Evolutionary conservation across 2,797 vertebrate species (phyloP).

Genomic region (Myioborus melanocephalus): DNA sequence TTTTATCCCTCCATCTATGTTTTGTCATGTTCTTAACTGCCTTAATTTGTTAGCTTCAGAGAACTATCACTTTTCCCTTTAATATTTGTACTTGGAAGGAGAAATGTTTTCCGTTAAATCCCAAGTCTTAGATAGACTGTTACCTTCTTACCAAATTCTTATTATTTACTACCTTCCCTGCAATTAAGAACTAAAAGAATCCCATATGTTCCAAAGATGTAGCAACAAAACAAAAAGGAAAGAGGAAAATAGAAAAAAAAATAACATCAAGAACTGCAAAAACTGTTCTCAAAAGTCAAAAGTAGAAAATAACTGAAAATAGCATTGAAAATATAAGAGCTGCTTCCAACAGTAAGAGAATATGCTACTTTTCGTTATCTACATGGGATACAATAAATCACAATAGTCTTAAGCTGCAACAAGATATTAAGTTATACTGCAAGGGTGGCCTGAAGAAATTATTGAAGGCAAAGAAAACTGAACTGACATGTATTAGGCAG

Average conservation of each 20-base stretch:
- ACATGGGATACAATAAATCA: not conserved
- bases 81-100: not conserved
- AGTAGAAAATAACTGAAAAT: not conserved
- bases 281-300: not conserved
- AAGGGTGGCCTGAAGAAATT: accelerated
- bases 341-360: not conserved
- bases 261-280: not conserved
- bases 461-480: not conserved
- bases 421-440: not conserved
- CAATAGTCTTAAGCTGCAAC: not conserved
- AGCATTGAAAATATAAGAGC: not conserved
- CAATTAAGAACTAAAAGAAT: not conserved
- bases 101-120: not conserved
- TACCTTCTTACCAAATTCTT: not conserved
- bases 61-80: not conserved
- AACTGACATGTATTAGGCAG: not conserved
- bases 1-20: not conserved
- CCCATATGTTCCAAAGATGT: not conserved
- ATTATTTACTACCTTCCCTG: not conserved
- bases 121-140: not conserved
- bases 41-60: not conserved
- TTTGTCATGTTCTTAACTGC: not conserved
- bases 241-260: not conserved
- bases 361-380: not conserved
- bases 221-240: not conserved